These are phyloP conservation scores for Caligus rogercresseyi DNA, from an alignment of 1,140 invertebrate species.

Conservation along the genomic window DNA sequence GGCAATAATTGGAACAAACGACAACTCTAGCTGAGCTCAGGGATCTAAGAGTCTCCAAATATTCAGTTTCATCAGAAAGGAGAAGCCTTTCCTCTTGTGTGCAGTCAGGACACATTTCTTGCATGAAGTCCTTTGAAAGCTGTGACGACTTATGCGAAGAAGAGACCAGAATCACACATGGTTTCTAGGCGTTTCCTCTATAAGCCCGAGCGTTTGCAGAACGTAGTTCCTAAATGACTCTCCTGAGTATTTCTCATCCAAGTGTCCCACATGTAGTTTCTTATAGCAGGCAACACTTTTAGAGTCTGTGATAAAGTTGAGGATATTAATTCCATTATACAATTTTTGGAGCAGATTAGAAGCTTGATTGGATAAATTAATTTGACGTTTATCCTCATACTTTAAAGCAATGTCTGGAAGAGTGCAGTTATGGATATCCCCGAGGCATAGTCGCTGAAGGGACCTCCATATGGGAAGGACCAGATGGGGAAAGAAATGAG, in stretches of 20 bases:
- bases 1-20: background rate
- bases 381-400: background rate
- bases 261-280: background rate
- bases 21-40: background rate
- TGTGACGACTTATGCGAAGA: too few species aligned
- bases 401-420: background rate
- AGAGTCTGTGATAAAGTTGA: too few species aligned
- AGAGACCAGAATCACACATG: too few species aligned
- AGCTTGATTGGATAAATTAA: background rate
- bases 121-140: background rate
- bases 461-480: background rate
- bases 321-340: background rate
- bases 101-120: background rate
- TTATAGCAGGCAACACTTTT: background rate
- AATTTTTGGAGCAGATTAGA: background rate
- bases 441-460: background rate
- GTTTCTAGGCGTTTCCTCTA: too few species aligned
- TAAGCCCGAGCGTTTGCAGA: background rate
- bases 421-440: background rate
- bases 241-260: background rate
- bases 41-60: background rate
- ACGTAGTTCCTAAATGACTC: background rate
- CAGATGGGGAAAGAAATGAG: background rate
- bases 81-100: background rate
- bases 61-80: background rate